Percentiles rank a stretch among this genome's conserved stretches.
Conservation (phyloP, 1,140 invertebrate genomes). For the Pseudomyrmex dendroicus region DNA sequence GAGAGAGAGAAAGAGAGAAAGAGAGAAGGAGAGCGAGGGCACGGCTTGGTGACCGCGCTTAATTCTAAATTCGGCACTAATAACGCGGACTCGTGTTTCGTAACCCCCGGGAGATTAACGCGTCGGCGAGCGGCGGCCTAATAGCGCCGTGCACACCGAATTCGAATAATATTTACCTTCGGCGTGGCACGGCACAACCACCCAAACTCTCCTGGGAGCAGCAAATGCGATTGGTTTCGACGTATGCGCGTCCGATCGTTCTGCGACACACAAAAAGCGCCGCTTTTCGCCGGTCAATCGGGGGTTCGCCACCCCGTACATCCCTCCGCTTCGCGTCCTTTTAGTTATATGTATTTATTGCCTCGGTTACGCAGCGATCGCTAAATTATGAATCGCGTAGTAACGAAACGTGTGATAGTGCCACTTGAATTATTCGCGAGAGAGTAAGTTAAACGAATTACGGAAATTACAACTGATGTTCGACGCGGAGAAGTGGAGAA, state of each 20-base stretch:
- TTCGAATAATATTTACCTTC: slow-evolving; percentile 76
- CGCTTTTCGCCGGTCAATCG: slow-evolving; percentile 56
- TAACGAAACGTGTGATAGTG: slow-evolving; percentile 44
- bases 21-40: background rate
- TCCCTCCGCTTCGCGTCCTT: slow-evolving; percentile 30
- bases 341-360: slow-evolving; percentile 53
- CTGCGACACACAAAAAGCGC: slow-evolving; percentile 36
- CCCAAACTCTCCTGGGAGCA: slow-evolving; percentile 63
- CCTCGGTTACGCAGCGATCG: slow-evolving; percentile 14
- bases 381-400: slow-evolving; percentile 47
- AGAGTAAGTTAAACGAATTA: slow-evolving; percentile 27
- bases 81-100: slow-evolving; percentile 70
- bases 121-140: slow-evolving; percentile 58
- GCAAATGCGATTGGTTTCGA: slow-evolving; percentile 68
- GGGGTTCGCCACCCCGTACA: slow-evolving; percentile 24
- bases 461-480: slow-evolving; percentile 3
- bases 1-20: slow-evolving; percentile 3
- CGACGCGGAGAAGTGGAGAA: slow-evolving; percentile 10
- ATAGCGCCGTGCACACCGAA: slow-evolving; percentile 67
- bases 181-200: slow-evolving; percentile 47
- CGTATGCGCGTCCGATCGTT: slow-evolving; percentile 40
- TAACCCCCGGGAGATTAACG: slow-evolving; percentile 71
- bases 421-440: slow-evolving; percentile 38
- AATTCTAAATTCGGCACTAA: slow-evolving; percentile 75
- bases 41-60: slow-evolving; percentile 53